Conservation (phyloP, 1,140 invertebrate species). For the Drosophila eugracilis region DNA sequence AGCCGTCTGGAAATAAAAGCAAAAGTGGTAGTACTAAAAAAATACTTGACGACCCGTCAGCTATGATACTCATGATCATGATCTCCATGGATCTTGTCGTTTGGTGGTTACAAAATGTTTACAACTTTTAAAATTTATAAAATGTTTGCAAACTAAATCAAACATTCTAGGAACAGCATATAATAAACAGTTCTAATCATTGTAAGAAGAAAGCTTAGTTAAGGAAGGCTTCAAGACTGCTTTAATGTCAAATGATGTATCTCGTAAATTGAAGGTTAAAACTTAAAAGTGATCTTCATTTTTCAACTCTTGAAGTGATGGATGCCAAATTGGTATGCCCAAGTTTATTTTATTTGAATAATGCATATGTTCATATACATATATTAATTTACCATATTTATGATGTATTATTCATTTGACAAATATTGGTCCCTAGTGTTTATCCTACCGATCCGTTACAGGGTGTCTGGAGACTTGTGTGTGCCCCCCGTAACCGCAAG, state of each 20-base stretch:
- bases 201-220: no score
- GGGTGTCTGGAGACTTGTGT: conserved; percentile 1
- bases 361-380: no score
- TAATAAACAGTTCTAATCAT: no score
- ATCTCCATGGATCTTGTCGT: conserved; percentile 7
- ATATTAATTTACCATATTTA: neutral
- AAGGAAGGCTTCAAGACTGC: no score
- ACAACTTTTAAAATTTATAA: neutral
- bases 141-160: neutral
- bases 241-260: no score
- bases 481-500: conserved; percentile 7
- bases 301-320: no score
- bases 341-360: no score
- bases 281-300: no score
- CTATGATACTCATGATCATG: conserved; percentile 20
- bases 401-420: conserved; percentile 1
- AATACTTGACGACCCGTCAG: conserved; percentile 13
- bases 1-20: conserved; percentile 19
- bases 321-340: no score
- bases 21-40: conserved; percentile 22
- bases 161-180: neutral
- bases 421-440: conserved; percentile 39
- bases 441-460: conserved; percentile 11
- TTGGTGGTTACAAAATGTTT: neutral
- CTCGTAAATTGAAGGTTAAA: no score